Percentiles rank a stretch among this genome's conserved stretches.
phyloP scores from a whole-genome alignment of 2,113 vertebrate species.

The Meriones unguiculatus region DNA sequence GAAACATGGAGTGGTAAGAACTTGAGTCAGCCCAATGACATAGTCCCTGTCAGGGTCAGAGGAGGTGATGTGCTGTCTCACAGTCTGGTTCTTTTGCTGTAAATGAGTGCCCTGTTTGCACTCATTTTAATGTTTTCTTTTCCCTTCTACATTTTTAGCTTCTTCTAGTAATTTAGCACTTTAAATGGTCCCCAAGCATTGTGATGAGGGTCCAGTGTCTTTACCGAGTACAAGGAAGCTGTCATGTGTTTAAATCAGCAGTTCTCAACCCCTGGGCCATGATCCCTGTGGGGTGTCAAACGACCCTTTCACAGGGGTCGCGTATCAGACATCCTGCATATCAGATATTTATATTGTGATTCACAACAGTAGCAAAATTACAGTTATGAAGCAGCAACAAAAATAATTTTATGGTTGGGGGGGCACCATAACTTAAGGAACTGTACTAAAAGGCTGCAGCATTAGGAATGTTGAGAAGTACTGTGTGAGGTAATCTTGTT shows the following conservation, averaged over 20 bases:
- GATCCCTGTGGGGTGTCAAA: not conserved
- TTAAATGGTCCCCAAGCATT: not conserved
- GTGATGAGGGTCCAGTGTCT: not conserved
- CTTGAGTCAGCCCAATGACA: not conserved
- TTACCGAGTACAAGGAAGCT: not conserved
- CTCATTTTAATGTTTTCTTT: not conserved
- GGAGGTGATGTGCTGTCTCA: not conserved
- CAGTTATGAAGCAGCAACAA: not conserved
- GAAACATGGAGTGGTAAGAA: not conserved
- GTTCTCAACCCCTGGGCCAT: not conserved
- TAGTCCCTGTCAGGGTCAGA: not conserved
- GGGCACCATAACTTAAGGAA: not conserved
- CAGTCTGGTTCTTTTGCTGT: not conserved
- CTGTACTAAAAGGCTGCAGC: not conserved
- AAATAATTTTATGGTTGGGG: not conserved
- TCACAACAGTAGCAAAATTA: not conserved
- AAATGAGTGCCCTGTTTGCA: not conserved
- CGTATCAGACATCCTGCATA: not conserved
- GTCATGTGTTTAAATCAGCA: not conserved
- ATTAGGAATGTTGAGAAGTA: not conserved
- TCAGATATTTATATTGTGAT: not conserved
- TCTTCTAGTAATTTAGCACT: not conserved
- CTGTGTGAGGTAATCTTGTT: not conserved
- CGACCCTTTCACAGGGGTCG: not conserved
- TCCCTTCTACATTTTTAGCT: not conserved